Evolutionary conservation across 2,888 invertebrate species (phyloP).

Genomic region (Drosophila tripunctata): DNA sequence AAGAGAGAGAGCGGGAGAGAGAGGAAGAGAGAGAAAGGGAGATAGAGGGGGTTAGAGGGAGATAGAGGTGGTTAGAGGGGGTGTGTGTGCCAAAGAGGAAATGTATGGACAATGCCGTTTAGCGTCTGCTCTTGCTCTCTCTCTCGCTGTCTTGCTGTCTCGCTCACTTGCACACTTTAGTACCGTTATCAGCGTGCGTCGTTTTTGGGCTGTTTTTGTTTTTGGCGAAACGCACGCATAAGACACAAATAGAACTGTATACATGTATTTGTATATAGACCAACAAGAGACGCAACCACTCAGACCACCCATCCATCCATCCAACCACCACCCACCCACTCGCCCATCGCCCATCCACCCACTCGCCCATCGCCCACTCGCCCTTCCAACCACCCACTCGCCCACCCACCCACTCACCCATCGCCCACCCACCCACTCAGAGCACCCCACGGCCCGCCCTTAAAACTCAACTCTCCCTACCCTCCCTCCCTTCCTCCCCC

Average conservation of each 20-base stretch:
- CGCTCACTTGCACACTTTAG: background rate
- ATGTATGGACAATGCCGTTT: conserved; percentile 6
- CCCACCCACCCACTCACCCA: background rate
- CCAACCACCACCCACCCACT: background rate
- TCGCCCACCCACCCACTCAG: background rate
- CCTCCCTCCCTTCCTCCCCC: no score
- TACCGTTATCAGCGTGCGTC: conserved; percentile 29
- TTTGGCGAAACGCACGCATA: conserved; percentile 8
- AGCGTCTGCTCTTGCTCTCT: background rate
- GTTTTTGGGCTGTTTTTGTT: conserved; percentile 4
- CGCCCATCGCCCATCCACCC: background rate
- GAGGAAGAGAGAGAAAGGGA: background rate
- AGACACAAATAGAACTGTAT: background rate
- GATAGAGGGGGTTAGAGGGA: background rate
- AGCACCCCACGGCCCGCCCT: no score
- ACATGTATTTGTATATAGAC: background rate
- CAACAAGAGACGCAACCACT: background rate
- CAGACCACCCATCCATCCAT: background rate
- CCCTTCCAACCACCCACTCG: no score
- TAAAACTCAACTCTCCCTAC: no score
- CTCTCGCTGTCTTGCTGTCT: background rate
- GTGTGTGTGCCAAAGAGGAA: conserved; percentile 16
- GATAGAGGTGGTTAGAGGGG: background rate
- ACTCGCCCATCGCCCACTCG: no score
- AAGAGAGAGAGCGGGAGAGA: background rate